A percentile compares a stretch with the other conserved stretches of the same genome.
phyloP scores from a whole-genome alignment of 2,113 vertebrate genomes.

The Toxotes chatareus region DNA sequence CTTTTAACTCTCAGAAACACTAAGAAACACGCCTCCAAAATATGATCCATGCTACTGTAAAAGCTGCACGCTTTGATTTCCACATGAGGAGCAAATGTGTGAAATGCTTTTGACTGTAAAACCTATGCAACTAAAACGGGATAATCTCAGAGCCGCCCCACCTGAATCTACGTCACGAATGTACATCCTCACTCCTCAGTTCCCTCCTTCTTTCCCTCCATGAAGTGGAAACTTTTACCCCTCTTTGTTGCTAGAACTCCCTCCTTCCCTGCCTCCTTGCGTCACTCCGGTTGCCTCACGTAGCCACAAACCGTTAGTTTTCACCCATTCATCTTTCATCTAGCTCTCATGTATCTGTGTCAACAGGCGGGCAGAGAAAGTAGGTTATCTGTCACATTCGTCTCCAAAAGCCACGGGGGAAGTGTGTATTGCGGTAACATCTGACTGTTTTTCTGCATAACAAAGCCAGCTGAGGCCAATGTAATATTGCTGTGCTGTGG shows the following conservation, averaged over 20 bases:
- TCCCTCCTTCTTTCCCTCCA: conserved; percentile 1
- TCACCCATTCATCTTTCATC: conserved; percentile 11
- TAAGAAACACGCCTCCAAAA: conserved; percentile 31
- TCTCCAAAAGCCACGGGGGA: conserved; percentile 36
- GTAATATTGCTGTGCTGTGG: conserved; percentile 72
- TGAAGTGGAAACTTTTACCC: not conserved
- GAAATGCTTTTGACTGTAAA: conserved; percentile 13
- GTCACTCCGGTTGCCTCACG: conserved; percentile 15
- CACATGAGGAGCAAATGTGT: conserved; percentile 26
- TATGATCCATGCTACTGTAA: conserved; percentile 57
- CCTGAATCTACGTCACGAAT: conserved; percentile 2
- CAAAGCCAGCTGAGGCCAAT: conserved; percentile 64
- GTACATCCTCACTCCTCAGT: not conserved
- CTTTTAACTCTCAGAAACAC: conserved; percentile 33
- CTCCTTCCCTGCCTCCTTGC: not conserved
- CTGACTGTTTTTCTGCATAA: conserved; percentile 63
- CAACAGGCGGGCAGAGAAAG: conserved; percentile 45
- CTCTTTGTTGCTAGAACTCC: not conserved
- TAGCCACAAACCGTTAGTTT: conserved; percentile 59
- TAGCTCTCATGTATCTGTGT: conserved; percentile 24
- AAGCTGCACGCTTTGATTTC: conserved; percentile 52
- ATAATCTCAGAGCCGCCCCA: conserved; percentile 22
- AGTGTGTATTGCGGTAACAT: conserved; percentile 46
- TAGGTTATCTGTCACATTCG: conserved; percentile 63
- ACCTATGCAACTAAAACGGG: conserved; percentile 17